These are phyloP conservation scores for Nerophis lumbriciformis DNA, from an alignment of 2,113 vertebrate genomes.

Conservation along the genomic window DNA sequence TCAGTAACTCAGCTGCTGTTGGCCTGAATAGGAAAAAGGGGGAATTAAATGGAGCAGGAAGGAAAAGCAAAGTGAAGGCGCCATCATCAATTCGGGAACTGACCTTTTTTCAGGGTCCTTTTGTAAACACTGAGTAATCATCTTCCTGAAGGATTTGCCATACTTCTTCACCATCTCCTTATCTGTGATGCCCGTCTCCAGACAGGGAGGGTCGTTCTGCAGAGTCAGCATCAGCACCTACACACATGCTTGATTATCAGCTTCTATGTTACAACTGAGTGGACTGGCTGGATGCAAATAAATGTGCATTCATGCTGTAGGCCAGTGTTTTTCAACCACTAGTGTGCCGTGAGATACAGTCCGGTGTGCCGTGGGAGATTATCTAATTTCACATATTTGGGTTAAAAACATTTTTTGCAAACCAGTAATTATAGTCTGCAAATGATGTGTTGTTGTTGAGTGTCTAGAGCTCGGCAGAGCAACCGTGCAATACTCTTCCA, in stretches of 20 bases:
- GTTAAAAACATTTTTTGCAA: too few relatives aligned
- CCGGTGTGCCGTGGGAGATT: too few relatives aligned
- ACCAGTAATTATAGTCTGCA: too few relatives aligned
- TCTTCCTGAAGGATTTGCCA: constrained; percentile 97
- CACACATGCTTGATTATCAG: constrained; percentile 30
- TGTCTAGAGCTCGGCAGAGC: too few relatives aligned
- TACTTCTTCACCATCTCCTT: constrained; percentile 99
- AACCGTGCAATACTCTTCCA: too few relatives aligned
- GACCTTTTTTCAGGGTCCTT: constrained; percentile 98
- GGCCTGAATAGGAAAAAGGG: constrained; percentile 70
- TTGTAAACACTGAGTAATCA: constrained; percentile 94
- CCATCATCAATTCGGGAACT: neutral
- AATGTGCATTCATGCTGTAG: neutral
- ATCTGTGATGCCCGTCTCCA: constrained; percentile 96
- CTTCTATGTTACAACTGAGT: neutral
- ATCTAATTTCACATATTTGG: too few relatives aligned
- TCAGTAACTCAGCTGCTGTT: constrained; percentile 89
- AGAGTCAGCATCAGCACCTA: constrained; percentile 98
- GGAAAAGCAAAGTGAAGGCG: constrained; percentile 2
- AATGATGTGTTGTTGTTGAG: too few relatives aligned
- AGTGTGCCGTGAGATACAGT: too few relatives aligned
- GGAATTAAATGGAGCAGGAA: neutral
- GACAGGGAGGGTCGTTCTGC: constrained; percentile 92
- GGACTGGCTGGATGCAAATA: neutral
- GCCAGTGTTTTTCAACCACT: too few relatives aligned